These are phyloP conservation scores for Diprion similis DNA, from an alignment of 1,140 invertebrate genomes.

Conservation along the genomic window DNA sequence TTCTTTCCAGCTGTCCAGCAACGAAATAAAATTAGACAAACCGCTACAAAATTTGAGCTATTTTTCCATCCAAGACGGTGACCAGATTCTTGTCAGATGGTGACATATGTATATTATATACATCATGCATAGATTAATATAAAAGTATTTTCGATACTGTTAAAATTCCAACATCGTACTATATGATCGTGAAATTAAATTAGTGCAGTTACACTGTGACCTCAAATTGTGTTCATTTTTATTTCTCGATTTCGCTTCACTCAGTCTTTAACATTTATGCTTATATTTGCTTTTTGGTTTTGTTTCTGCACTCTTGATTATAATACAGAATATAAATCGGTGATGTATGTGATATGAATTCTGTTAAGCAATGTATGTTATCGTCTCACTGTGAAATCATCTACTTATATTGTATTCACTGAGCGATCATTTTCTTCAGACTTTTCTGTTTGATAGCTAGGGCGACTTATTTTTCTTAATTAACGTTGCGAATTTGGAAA, in stretches of 20 bases:
- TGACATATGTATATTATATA: conserved; percentile 53
- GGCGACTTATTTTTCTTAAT: background rate
- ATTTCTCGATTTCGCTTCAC: background rate
- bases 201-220: background rate
- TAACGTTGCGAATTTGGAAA: too few species aligned
- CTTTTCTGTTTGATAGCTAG: background rate
- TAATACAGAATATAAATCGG: too few species aligned
- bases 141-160: conserved; percentile 29
- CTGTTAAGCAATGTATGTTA: too few species aligned
- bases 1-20: conserved; percentile 64
- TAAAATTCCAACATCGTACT: conserved; percentile 9
- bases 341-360: too few species aligned
- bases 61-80: conserved; percentile 85
- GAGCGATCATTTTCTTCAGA: too few species aligned
- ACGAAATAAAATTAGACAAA: conserved; percentile 80
- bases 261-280: too few species aligned
- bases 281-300: too few species aligned
- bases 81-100: conserved; percentile 77
- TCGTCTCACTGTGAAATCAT: background rate
- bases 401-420: too few species aligned
- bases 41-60: conserved; percentile 80
- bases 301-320: too few species aligned
- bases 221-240: background rate
- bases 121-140: conserved; percentile 24
- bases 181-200: background rate